Evolutionary conservation across 2,888 invertebrate genomes (phyloP).

Genomic region (Crepidodera aurea): DNA sequence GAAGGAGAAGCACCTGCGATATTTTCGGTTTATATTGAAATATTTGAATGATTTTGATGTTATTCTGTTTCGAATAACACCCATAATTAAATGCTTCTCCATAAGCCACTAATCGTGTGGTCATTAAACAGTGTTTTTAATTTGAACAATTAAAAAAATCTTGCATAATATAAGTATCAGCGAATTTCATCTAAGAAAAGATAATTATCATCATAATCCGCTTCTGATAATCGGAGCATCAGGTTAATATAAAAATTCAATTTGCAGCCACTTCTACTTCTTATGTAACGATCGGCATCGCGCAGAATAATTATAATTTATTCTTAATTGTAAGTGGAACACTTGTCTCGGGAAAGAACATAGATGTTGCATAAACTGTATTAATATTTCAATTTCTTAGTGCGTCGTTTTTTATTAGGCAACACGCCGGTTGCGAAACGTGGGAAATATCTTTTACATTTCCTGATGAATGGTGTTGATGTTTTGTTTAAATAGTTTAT

Average conservation of each 20-base stretch:
- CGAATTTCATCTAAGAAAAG: not conserved
- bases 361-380: conserved; percentile 15
- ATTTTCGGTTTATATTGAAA: too few species aligned
- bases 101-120: too few species aligned
- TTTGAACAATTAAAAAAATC: too few species aligned
- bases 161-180: not conserved
- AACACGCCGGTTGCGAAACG: conserved; percentile 1
- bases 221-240: conserved; percentile 20
- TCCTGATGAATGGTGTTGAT: not conserved
- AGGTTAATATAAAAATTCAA: conserved; percentile 17
- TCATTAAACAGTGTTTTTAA: too few species aligned
- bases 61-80: too few species aligned
- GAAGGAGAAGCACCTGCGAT: too few species aligned
- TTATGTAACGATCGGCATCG: conserved; percentile 6
- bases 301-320: conserved; percentile 16
- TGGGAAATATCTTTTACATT: not conserved
- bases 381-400: conserved; percentile 4
- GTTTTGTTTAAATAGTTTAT: not conserved
- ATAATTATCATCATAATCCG: conserved; percentile 3
- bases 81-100: too few species aligned
- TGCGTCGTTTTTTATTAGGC: conserved; percentile 5
- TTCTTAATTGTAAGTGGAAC: conserved; percentile 23
- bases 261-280: conserved; percentile 4
- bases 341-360: conserved; percentile 7
- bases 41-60: too few species aligned